These are phyloP conservation scores for Manduca sexta DNA, from an alignment of 1,140 invertebrate species.

Conservation along the genomic window DNA sequence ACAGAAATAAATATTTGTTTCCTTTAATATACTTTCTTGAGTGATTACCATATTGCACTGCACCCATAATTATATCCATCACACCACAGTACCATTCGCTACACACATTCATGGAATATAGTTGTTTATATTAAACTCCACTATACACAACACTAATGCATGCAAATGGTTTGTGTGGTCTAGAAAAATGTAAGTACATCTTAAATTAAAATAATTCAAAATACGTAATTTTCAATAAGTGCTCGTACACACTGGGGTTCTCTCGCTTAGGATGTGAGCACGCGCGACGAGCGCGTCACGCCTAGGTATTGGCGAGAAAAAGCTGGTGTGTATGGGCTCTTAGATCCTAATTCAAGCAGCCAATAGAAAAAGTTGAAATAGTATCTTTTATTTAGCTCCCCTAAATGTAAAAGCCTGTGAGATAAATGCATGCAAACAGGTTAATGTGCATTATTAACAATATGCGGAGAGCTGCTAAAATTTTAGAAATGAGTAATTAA, in stretches of 20 bases:
- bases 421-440: constrained; percentile 62
- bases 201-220: constrained; percentile 17
- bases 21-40: constrained; percentile 2
- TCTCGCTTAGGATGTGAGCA: no score
- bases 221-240: constrained; percentile 28
- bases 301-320: no score
- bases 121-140: constrained; percentile 8
- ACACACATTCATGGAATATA: constrained; percentile 19
- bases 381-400: constrained; percentile 37
- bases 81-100: constrained; percentile 31
- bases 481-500: constrained; percentile 13
- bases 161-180: constrained; percentile 22
- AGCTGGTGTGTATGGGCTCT: no score
- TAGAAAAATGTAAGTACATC: constrained; percentile 37
- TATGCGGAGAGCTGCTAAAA: constrained; percentile 35
- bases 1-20: neutral
- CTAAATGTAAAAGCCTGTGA: constrained; percentile 57
- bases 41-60: constrained; percentile 50
- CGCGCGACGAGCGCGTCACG: no score
- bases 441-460: constrained; percentile 58
- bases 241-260: no score
- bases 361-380: constrained; percentile 52
- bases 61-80: constrained; percentile 35
- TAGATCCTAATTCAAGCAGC: constrained; percentile 41
- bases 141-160: constrained; percentile 10